Percentiles rank a stretch among this genome's conserved stretches.
These are phyloP conservation scores for Phyllostomus discolor DNA, from an alignment of 2,113 vertebrate species.

Conservation along the genomic window DNA sequence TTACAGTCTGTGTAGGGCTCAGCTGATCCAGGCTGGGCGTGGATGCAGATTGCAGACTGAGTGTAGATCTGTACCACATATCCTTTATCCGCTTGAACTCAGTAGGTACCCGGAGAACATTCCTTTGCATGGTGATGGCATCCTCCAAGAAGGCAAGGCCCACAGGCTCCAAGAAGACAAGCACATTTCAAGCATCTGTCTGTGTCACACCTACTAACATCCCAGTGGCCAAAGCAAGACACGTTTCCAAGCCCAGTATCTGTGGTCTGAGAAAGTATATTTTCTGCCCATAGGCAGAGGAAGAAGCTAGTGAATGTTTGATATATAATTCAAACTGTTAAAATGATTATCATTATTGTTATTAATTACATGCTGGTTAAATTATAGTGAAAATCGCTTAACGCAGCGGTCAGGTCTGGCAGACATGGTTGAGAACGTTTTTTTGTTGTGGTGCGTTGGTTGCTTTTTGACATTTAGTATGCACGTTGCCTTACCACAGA, in stretches of 20 bases:
- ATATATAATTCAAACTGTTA: not conserved
- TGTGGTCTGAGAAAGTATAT: not conserved
- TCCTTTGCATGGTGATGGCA: not conserved
- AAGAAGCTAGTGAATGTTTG: not conserved
- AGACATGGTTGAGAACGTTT: not conserved
- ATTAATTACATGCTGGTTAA: not conserved
- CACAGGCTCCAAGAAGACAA: not conserved
- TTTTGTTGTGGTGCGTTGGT: not conserved
- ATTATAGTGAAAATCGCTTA: not conserved
- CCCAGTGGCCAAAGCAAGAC: not conserved
- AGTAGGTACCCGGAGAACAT: rapidly evolving
- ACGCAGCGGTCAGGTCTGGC: not conserved
- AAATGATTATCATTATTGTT: not conserved
- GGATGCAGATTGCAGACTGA: not conserved
- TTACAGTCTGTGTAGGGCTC: not conserved
- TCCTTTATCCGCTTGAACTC: not conserved
- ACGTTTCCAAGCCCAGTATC: not conserved
- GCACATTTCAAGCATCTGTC: not conserved
- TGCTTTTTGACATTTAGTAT: not conserved
- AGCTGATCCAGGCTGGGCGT: not conserved
- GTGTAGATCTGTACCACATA: not conserved
- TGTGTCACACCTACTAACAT: not conserved
- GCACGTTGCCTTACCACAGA: not conserved
- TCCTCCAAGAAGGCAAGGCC: not conserved
- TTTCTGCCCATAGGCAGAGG: not conserved